Evolutionary conservation across 2,888 invertebrate species (phyloP), one percentile per base, ranked within the genome.

Genomic region (Serrognathus titanus): DNA sequence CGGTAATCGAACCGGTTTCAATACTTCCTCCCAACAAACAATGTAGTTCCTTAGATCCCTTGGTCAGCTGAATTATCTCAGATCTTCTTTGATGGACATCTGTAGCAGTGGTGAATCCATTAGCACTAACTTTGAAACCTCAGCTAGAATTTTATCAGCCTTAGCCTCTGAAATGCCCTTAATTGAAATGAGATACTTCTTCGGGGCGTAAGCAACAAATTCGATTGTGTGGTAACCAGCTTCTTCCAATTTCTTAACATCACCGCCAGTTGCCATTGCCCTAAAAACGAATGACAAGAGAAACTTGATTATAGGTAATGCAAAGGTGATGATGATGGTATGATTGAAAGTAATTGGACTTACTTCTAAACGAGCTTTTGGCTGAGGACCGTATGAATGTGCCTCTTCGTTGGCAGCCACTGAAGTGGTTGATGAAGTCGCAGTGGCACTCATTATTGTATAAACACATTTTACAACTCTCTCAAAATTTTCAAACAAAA

Each of bases 91-190:
- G 90, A 76, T 97, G 95, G 74, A 97, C 92, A 68, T 95, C 95
- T 3, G 96, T 93, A 0, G 99, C 99, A 24, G 97, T 97, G 4
- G 96, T 97, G 72, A 99, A 99, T 98, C 98, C 92, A 99, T 94
- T 0, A 95, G 94, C 0, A 98, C 94, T 39, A 95, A 76, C 76
- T 98, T 99, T 0, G 88, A 85, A 2, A 97, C 96, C 79, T 97
- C 97, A 2, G 84, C 83, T 57, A 94, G 71, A 63, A 97, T 86
- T 80, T 97, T 97, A 62, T 98, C 98, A 9, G 96, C 97, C 77
- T 99, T 99, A 0, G 91, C 92, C 74, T 99, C 99, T 47, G 96
- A 96, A 63, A 99, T 93, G 0, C 99, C 99, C 78, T 97, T 97
- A 43, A 96, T 90, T 5, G 86, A 80, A 1, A 95, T 80, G 0